Evolutionary conservation across 2,797 vertebrate genomes (phyloP).

Genomic region (Bradypodion ventrale): DNA sequence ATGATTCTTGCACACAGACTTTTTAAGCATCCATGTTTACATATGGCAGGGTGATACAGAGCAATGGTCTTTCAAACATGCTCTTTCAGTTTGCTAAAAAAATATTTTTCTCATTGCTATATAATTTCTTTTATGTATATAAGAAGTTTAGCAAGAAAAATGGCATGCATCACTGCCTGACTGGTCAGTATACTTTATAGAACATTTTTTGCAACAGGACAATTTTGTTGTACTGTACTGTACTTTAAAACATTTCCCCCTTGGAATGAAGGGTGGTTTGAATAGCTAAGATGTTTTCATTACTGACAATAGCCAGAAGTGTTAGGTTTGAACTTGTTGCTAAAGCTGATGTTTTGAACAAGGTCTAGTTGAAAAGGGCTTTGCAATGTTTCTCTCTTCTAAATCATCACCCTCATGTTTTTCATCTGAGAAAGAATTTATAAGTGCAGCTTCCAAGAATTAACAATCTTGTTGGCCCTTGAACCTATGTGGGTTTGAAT

Average conservation of each 20-base stretch:
- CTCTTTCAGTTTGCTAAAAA: not conserved
- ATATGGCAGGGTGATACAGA: not conserved
- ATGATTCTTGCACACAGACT: not conserved
- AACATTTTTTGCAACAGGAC: constrained; percentile 47
- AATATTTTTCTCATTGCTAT: not conserved
- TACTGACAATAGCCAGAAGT: constrained; percentile 52
- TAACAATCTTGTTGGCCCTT: constrained; percentile 47
- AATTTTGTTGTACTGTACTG: constrained; percentile 41
- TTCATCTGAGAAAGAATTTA: constrained; percentile 65
- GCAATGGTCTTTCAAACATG: not conserved
- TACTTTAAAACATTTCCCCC: constrained; percentile 15
- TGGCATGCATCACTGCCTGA: not conserved
- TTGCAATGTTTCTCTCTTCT: constrained; percentile 59
- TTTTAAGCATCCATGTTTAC: not conserved
- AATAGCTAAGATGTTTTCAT: constrained; percentile 27
- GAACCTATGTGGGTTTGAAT: constrained; percentile 29
- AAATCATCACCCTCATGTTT: constrained; percentile 63
- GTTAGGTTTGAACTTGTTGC: constrained; percentile 53
- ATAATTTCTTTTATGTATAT: constrained; percentile 14
- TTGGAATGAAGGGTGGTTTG: constrained; percentile 2
- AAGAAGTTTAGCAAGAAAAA: constrained; percentile 35
- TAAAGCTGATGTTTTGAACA: constrained; percentile 59
- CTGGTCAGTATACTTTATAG: not conserved
- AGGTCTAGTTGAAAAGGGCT: constrained; percentile 55
- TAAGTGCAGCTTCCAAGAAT: constrained; percentile 55